A percentile compares a stretch with the other conserved stretches of the same genome.
phyloP scores from a whole-genome alignment of 2,888 invertebrate species.

The Empis livida region DNA sequence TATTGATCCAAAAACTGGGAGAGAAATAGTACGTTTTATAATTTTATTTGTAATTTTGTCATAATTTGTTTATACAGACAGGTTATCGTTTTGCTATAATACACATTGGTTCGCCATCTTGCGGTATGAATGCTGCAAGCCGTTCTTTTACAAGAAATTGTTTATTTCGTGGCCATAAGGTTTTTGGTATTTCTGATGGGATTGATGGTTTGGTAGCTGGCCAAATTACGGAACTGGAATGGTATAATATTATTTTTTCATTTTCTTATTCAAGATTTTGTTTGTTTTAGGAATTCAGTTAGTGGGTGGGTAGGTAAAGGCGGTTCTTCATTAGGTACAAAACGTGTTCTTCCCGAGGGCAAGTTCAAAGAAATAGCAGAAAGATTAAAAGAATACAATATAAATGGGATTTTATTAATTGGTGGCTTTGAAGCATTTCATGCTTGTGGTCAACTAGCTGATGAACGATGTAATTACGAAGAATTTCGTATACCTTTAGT shows the following conservation, averaged over 20 bases:
- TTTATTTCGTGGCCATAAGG: slow-evolving; percentile 79
- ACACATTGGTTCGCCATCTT: slow-evolving; percentile 92
- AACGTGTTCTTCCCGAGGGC: slow-evolving; percentile 71
- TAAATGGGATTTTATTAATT: slow-evolving; percentile 68
- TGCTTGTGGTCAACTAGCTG: slow-evolving; percentile 16
- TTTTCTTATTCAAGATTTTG: too few species aligned
- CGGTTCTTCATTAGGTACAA: slow-evolving; percentile 89
- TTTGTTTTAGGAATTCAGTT: slow-evolving; percentile 70
- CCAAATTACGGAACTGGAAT: slow-evolving; percentile 56
- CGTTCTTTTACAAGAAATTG: slow-evolving; percentile 87
- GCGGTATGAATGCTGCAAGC: slow-evolving; percentile 95
- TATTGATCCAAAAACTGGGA: slow-evolving; percentile 42
- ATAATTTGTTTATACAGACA: slow-evolving; percentile 40
- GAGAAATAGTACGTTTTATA: slow-evolving; percentile 43
- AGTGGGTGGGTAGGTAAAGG: slow-evolving; percentile 93
- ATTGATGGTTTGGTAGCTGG: slow-evolving; percentile 81
- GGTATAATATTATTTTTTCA: slow-evolving; percentile 23
- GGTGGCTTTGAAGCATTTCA: slow-evolving; percentile 79
- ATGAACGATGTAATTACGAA: slow-evolving; percentile 32
- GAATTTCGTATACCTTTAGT: slow-evolving; percentile 84
- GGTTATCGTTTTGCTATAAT: slow-evolving; percentile 72
- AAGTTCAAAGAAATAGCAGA: slow-evolving; percentile 62
- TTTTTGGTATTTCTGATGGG: slow-evolving; percentile 83
- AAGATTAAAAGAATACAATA: slow-evolving; percentile 65
- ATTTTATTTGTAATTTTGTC: neutral